These are phyloP conservation scores for Plutella xylostella DNA, from an alignment of 2,888 invertebrate species.

Conservation along the genomic window DNA sequence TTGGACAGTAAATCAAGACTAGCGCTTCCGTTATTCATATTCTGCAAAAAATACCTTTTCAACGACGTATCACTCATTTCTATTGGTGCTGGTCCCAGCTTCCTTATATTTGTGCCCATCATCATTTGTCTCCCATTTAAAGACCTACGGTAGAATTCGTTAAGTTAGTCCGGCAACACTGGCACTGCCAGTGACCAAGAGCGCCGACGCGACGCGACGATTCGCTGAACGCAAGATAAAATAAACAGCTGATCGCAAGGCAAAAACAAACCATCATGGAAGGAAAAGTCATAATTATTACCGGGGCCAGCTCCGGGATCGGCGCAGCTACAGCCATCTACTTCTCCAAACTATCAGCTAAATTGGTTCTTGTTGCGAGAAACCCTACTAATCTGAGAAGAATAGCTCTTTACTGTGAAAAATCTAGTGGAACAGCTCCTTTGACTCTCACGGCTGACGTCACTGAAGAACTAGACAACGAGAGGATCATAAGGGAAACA, in stretches of 20 bases:
- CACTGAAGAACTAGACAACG: constrained; percentile 74
- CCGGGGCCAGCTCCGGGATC: constrained; percentile 82
- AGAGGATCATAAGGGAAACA: constrained; percentile 75
- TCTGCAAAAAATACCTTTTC: no score
- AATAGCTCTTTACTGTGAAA: constrained; percentile 61
- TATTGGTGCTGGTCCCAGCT: no score
- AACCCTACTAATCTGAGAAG: constrained; percentile 43
- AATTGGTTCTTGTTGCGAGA: constrained; percentile 71
- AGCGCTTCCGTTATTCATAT: no score
- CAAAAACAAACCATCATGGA: constrained; percentile 47
- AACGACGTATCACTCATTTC: no score
- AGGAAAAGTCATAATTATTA: constrained; percentile 73
- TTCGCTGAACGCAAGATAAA: not conserved
- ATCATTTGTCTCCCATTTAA: no score
- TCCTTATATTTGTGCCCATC: no score
- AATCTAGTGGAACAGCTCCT: constrained; percentile 66
- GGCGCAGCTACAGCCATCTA: constrained; percentile 78
- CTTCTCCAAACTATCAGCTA: constrained; percentile 74
- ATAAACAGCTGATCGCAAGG: not conserved
- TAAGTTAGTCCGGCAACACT: not conserved
- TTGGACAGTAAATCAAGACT: no score
- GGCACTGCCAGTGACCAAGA: not conserved
- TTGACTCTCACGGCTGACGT: constrained; percentile 73
- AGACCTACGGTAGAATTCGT: no score
- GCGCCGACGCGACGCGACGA: not conserved